Conservation (phyloP, 2,113 vertebrate species). For the Planiliza haematocheilus region DNA sequence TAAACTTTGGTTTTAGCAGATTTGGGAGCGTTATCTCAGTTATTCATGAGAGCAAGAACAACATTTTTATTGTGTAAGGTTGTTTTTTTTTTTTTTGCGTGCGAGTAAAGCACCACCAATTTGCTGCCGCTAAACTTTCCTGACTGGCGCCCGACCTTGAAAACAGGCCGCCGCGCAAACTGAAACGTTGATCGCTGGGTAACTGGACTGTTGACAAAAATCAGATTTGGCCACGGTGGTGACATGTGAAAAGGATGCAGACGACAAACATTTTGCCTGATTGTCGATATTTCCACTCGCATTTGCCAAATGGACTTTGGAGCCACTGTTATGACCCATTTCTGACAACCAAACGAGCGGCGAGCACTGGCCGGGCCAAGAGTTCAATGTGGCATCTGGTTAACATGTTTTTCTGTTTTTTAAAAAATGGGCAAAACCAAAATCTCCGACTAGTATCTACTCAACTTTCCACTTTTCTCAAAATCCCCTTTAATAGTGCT, state of each 20-base stretch:
- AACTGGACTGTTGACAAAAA: conserved; percentile 45
- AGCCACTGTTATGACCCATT: conserved; percentile 50
- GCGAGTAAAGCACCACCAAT: conserved; percentile 6
- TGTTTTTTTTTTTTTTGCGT: not conserved
- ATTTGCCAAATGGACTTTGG: conserved; percentile 73
- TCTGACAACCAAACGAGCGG: conserved; percentile 45
- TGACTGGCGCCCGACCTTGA: conserved; percentile 47
- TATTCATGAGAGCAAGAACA: not conserved
- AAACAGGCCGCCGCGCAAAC: conserved; percentile 27
- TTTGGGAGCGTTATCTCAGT: not conserved
- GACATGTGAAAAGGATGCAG: conserved; percentile 57
- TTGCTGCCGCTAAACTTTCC: conserved; percentile 29
- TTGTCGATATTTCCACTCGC: conserved; percentile 41
- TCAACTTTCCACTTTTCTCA: conserved; percentile 10
- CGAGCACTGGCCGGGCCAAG: not conserved
- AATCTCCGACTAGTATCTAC: conserved; percentile 25
- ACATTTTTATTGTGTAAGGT: not conserved
- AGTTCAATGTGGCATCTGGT: conserved; percentile 24
- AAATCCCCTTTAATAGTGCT: conserved; percentile 46
- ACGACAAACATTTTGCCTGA: conserved; percentile 56
- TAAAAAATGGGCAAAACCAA: conserved; percentile 28
- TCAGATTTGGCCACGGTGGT: conserved; percentile 41
- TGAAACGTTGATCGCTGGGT: conserved; percentile 40
- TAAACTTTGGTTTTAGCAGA: conserved; percentile 6
- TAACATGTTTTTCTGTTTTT: conserved; percentile 25